Evolutionary conservation across 2,888 invertebrate species (phyloP), one percentile per base, ranked within the genome.

Genomic region (Pegoplata infirma): DNA sequence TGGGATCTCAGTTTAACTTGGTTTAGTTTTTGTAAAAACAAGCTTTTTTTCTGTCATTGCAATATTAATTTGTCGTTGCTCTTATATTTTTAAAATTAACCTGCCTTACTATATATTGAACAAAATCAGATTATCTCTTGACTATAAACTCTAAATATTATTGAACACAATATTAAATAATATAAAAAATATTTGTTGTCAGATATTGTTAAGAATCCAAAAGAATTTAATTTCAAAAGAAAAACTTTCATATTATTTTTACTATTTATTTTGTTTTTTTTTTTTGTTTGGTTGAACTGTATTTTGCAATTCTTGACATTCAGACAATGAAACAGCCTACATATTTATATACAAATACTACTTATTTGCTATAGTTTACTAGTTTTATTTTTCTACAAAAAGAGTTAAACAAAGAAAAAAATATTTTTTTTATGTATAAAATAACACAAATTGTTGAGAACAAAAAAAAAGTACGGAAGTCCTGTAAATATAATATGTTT

Each of bases 201-300:
- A 68, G 61, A 49, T n/a, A n/a, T 36, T 75, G 49, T 66, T 32
- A 66, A 58, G 61, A 49, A 55, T 67, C 14, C 14, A 40, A 56
- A 75, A 49, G 63, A 75, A 75, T 75, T 75, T 75, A 58, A 58
- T 75, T 56, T 69, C 14, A 58, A 40, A 19, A 47, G 21, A 28
- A 46, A 53, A 46, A 28, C 32, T 53, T 5, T 55, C 36, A 5
- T 12, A 40, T 32, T 58, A 16, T 28, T 53, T 14, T 21, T 44
- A 40, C 10, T 49, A n/a, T n/a, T n/a, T n/a, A n/a, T n/a, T n/a
- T n/a, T n/a, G n/a, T n/a, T n/a, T n/a, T n/a, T n/a, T n/a, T n/a
- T n/a, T n/a, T n/a, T n/a, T 55, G 14, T 36, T n/a, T 25, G 16
- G 19, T 21, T 19, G 14, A 17, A 46, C 4, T 25, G 7, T 63